Evolutionary conservation across 2,888 invertebrate genomes (phyloP), one percentile per base, ranked within the genome.

Genomic region (Mythimna loreyi): DNA sequence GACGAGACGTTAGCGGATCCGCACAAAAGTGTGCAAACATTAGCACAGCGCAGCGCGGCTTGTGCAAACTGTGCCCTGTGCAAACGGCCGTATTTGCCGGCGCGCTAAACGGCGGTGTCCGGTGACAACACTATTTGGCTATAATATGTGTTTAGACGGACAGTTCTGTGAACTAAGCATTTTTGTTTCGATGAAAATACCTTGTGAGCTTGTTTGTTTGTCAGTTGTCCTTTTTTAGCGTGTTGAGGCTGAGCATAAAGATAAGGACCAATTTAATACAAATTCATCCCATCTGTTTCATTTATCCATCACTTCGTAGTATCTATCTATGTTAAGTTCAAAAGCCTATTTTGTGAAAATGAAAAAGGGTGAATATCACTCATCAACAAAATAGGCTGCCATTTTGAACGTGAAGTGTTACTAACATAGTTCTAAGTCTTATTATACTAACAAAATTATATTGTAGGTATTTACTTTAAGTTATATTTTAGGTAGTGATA

Each of bases 21-120:
- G 30, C 62, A 79, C 80, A 78, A 80, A 78, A 78, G 65, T 76
- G 80, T 67, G 56, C 65, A 75, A 78, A 78, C 30, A 72, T 78
- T 78, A 72, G 80, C 65, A 65, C 72, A 75, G 65, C 49, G 56
- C 49, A 66, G 68, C 77, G 33, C 65, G 58, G 50, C 9, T 64
- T 64, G 78, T 61, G 66, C 78, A 70, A 74, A 74, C 78, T 53
- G 43, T 28, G 59, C 23, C 52, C 68, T 60, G 77, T 66, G 56
- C 74, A 69, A 78, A 74, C 70, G 55, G 52, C 36, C 49, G 63
- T 78, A 79, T 78, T 78, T 78, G 79, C 75, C 16, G 57, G 19
- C 63, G 64, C 74, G 70, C 78, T 78, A 66, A 78, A 69, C 75
- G 72, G n/a, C 36, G 72, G 78, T 80, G 75, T 78, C 80, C 33